Conservation (phyloP, 2,797 vertebrate genomes). For the Centropyge bicolor region DNA sequence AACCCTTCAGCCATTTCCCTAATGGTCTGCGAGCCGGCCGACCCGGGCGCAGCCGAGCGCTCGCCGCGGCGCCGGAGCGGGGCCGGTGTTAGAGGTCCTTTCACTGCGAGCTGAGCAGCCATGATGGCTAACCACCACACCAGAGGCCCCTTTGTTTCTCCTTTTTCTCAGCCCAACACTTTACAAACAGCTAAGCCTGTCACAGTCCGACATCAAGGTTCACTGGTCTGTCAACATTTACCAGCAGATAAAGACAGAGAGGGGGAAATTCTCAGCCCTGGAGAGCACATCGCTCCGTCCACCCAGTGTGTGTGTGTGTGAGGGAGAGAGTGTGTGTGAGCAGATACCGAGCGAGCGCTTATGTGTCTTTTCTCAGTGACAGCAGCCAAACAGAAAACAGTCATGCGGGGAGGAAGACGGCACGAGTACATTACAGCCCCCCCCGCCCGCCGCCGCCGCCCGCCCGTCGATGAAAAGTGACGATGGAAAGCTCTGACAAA, state of each 20-base stretch:
- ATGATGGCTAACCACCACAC: slow-evolving; percentile 79
- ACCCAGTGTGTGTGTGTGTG: slow-evolving; percentile 54
- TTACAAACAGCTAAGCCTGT: slow-evolving; percentile 90
- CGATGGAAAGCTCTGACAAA: slow-evolving; percentile 95
- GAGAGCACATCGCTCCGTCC: slow-evolving; percentile 86
- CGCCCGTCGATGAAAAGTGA: slow-evolving; percentile 85
- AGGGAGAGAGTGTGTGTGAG: slow-evolving; percentile 85
- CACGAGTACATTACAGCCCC: slow-evolving; percentile 70
- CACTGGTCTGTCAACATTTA: slow-evolving; percentile 95
- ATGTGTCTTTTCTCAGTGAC: slow-evolving; percentile 93
- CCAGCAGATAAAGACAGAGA: slow-evolving; percentile 93
- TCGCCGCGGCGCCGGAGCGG: slow-evolving; percentile 53
- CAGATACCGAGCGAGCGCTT: slow-evolving; percentile 82
- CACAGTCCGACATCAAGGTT: slow-evolving; percentile 90
- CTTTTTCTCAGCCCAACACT: slow-evolving; percentile 78
- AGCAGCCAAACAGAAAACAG: slow-evolving; percentile 92
- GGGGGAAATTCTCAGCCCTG: slow-evolving; percentile 85
- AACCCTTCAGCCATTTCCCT: slow-evolving; percentile 73
- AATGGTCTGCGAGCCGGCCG: slow-evolving; percentile 60
- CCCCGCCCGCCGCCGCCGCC: slow-evolving; percentile 14
- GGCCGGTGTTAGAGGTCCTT: slow-evolving; percentile 64
- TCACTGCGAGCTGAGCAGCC: slow-evolving; percentile 68
- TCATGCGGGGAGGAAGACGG: slow-evolving; percentile 83
- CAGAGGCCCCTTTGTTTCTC: slow-evolving; percentile 78
- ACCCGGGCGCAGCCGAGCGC: slow-evolving; percentile 63